A percentile compares a stretch with the other conserved stretches of the same genome.
Conservation (phyloP, 1,140 invertebrate species). For the Pachypeltis micranthus region DNA sequence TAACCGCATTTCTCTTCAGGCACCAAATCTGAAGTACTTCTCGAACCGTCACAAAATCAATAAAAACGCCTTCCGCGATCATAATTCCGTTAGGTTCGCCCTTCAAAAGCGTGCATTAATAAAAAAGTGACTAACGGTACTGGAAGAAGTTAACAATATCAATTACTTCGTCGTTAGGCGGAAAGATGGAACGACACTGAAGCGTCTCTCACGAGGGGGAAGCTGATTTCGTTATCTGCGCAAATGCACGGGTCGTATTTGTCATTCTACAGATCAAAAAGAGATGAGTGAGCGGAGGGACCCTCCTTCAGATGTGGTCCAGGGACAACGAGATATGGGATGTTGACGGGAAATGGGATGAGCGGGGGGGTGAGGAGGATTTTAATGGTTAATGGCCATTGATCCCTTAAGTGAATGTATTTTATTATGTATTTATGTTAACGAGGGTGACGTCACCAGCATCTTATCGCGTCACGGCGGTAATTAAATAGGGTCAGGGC, state of each 20-base stretch:
- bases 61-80: too few species aligned
- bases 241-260: background rate
- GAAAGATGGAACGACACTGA: background rate
- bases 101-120: too few species aligned
- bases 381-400: background rate
- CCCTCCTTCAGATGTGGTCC: background rate
- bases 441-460: constrained; percentile 25
- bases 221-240: constrained; percentile 4
- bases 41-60: too few species aligned
- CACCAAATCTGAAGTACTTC: too few species aligned
- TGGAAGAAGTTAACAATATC: background rate
- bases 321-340: too few species aligned
- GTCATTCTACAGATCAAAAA: constrained; percentile 12
- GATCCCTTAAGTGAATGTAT: constrained; percentile 20
- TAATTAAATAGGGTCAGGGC: constrained; percentile 20
- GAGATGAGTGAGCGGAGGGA: background rate
- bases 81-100: too few species aligned
- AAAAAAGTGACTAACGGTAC: too few species aligned
- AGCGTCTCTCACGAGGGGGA: constrained; percentile 1
- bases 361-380: background rate
- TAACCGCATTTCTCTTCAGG: too few species aligned
- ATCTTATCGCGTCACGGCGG: constrained; percentile 11
- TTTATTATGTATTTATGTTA: constrained; percentile 29
- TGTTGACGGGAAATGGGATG: background rate
- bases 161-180: background rate